Evolutionary conservation across 2,797 vertebrate species (phyloP).

Genomic region (Premnoplex brunnescens): DNA sequence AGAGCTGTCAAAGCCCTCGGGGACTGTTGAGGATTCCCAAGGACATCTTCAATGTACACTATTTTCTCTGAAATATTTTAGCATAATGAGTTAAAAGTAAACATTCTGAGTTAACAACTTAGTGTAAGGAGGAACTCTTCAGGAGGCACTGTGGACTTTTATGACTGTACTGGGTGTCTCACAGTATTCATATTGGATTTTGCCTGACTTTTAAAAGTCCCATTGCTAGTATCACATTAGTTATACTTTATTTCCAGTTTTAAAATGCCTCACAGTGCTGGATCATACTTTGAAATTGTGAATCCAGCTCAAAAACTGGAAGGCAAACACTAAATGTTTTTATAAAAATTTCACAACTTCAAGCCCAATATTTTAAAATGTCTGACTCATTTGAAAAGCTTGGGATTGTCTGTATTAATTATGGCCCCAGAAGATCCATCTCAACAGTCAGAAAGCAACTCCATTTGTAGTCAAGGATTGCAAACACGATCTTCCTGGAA

Average conservation of each 20-base stretch:
- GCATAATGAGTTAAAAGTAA: neutral
- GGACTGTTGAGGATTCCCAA: neutral
- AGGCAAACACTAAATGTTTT: neutral
- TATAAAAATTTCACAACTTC: neutral
- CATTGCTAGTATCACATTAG: neutral
- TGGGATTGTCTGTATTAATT: neutral
- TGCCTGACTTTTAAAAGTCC: neutral
- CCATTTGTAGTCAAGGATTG: conserved; percentile 42
- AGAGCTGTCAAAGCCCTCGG: neutral
- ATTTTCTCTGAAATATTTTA: neutral
- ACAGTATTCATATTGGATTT: neutral
- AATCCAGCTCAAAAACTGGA: neutral
- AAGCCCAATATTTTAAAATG: neutral
- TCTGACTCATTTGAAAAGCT: conserved; percentile 16
- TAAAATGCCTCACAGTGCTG: neutral
- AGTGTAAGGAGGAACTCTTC: rapidly evolving
- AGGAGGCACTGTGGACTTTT: neutral
- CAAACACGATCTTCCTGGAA: conserved; percentile 33
- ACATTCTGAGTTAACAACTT: neutral
- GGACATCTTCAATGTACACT: neutral
- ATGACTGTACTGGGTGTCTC: neutral
- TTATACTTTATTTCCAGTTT: neutral
- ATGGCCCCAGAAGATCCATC: neutral
- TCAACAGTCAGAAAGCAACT: neutral
- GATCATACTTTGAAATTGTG: neutral